Evolutionary conservation across 2,797 vertebrate species (phyloP), one percentile per base, ranked within the genome.

Genomic region (Myotis daubentonii): DNA sequence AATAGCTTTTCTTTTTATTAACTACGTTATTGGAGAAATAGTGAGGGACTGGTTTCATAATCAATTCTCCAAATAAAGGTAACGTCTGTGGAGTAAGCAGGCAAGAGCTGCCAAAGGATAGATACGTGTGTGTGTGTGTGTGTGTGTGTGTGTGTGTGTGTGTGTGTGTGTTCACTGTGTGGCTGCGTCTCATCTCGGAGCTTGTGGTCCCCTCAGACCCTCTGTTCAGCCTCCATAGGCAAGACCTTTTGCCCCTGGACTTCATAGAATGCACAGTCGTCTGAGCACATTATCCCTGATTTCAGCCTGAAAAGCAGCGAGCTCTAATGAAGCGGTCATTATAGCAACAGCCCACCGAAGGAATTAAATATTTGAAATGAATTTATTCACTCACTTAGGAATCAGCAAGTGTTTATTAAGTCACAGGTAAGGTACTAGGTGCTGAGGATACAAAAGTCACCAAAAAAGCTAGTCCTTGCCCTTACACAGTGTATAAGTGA

Each of bases 1-100:
- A 98, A 97, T 94, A 95, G 93, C 93, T 97, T 97, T 95, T 68
- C 82, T 97, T 95, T 82, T 94, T 92, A 83, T 95, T 96, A 96
- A 95, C 88, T 97, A 96, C 49, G 17, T 97, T 97, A 97, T 97
- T 57, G 2, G 96, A 89, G 28, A 97, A 97, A 93, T 55, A 94
- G 8, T 62, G 22, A 53, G 36, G 44, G 85, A 87, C 68, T 84
- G 79, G 90, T 91, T 97, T 96, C 88, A 84, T 87, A 92, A 97
- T 95, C 78, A 85, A 96, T 96, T 95, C 90, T 87, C 89, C 95
- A 44, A 87, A 74, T 96, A 97, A 98, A 97, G 89, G 84, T 3
- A 96, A 95, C 92, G 33, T 70, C 87, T 82, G 49, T 23, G 51
- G 81, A 91, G 57, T 65, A 87, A 88, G 44, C 71, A 87, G 75